These are phyloP conservation scores for Tromatobia lineatoria DNA, from an alignment of 2,888 invertebrate genomes.

Conservation along the genomic window DNA sequence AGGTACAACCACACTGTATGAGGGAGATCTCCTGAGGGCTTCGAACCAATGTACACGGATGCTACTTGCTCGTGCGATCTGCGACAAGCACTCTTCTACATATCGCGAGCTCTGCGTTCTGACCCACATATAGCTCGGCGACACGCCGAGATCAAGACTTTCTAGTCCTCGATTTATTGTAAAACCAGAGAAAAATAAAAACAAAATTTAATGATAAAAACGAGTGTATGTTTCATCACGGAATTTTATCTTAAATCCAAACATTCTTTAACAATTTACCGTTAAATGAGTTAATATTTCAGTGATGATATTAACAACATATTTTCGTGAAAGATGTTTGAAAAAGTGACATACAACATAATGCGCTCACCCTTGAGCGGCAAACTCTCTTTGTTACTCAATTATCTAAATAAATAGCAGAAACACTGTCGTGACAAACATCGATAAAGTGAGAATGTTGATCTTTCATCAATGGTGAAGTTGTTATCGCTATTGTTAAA, in stretches of 20 bases:
- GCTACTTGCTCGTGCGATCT: conserved; percentile 49
- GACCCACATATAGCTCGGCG: conserved; percentile 43
- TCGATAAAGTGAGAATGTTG: not conserved
- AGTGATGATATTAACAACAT: not conserved
- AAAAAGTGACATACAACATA: not conserved
- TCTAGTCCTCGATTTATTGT: not conserved
- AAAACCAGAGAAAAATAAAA: not conserved
- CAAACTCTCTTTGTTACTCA: not conserved
- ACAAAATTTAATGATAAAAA: not conserved
- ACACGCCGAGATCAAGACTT: conserved; percentile 1
- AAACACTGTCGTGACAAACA: not conserved
- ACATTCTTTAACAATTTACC: not conserved
- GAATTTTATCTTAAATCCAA: no score
- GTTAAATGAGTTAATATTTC: not conserved
- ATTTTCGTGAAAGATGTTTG: not conserved
- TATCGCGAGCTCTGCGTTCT: conserved; percentile 46
- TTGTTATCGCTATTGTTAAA: conserved; percentile 1
- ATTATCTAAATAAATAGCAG: not conserved
- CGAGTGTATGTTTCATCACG: no score
- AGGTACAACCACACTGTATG: conserved; percentile 39
- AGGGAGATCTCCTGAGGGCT: conserved; percentile 70
- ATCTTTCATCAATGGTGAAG: not conserved
- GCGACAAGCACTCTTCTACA: conserved; percentile 48
- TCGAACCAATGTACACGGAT: conserved; percentile 55
- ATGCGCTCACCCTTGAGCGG: not conserved